Evolutionary conservation across 1,140 invertebrate species (phyloP).

Genomic region (Zaprionus nigranus): DNA sequence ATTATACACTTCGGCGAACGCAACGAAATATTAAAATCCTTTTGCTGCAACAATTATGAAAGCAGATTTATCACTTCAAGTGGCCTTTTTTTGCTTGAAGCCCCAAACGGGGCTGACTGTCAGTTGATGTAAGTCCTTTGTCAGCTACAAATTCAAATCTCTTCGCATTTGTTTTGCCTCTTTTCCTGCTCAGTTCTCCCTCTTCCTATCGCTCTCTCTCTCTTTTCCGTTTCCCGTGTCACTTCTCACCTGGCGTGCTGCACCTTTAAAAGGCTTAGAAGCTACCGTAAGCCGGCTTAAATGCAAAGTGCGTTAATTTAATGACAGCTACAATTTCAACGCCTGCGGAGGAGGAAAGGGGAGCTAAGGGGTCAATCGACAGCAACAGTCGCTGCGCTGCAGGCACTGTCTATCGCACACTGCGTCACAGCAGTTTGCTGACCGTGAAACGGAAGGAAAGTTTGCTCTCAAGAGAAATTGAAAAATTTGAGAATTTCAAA

Average conservation of each 20-base stretch:
- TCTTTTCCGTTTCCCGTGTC: conserved; percentile 1
- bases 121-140: conserved; percentile 15
- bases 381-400: neutral
- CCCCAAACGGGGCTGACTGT: neutral
- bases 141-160: conserved; percentile 23
- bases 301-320: conserved; percentile 71
- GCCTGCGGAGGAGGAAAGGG: neutral
- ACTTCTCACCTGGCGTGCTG: conserved; percentile 23
- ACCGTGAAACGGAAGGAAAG: neutral
- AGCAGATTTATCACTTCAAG: conserved; percentile 23
- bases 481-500: too few relatives aligned
- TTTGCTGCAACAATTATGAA: conserved; percentile 19
- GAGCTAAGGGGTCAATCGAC: neutral
- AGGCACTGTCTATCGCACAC: conserved; percentile 22
- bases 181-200: neutral
- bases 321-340: conserved; percentile 56
- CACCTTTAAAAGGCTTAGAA: conserved; percentile 65
- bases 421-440: conserved; percentile 13
- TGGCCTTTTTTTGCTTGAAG: neutral
- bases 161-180: neutral
- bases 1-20: conserved; percentile 2
- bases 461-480: neutral
- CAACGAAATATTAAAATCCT: conserved; percentile 6
- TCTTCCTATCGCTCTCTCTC: neutral
- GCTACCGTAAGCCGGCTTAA: conserved; percentile 56